phyloP scores from a whole-genome alignment of 1,140 invertebrate species.

The Cotesia glomerata region DNA sequence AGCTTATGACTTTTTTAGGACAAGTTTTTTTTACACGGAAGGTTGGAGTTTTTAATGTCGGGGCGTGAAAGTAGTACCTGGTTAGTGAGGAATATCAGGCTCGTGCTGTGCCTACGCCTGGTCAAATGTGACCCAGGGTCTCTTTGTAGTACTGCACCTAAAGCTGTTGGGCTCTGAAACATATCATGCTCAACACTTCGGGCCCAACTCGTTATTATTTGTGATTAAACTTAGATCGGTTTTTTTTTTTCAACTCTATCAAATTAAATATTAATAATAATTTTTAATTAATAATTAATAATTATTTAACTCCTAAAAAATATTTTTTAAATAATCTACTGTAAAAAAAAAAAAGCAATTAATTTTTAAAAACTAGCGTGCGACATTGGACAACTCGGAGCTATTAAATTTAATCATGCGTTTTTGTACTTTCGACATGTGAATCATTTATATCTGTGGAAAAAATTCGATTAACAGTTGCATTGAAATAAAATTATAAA shows the following conservation, averaged over 20 bases:
- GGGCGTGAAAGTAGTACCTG: conserved; percentile 63
- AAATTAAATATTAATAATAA: background rate
- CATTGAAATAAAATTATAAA: conserved; percentile 6
- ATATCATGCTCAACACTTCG: conserved; percentile 60
- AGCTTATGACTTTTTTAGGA: background rate
- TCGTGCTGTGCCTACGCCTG: conserved; percentile 73
- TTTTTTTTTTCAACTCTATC: conserved; percentile 16
- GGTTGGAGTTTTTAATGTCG: conserved; percentile 15
- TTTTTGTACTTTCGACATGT: background rate
- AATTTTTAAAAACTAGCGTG: too few species aligned
- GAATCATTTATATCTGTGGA: background rate
- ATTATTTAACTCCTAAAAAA: too few species aligned
- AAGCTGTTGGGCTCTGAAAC: conserved; percentile 67
- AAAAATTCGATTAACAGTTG: conserved; percentile 6
- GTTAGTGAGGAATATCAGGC: conserved; percentile 67
- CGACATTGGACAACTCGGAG: too few species aligned
- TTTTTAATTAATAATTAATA: too few species aligned
- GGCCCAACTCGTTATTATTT: conserved; percentile 30
- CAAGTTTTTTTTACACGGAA: background rate
- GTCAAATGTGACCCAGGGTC: conserved; percentile 69
- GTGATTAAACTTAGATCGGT: too few species aligned
- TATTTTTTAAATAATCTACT: too few species aligned
- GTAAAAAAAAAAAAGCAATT: too few species aligned
- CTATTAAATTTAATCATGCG: too few species aligned
- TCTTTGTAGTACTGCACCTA: conserved; percentile 58